Base-by-base conservation (phyloP, 2,797 vertebrate genomes). In the Xerus rutilus region DNA sequence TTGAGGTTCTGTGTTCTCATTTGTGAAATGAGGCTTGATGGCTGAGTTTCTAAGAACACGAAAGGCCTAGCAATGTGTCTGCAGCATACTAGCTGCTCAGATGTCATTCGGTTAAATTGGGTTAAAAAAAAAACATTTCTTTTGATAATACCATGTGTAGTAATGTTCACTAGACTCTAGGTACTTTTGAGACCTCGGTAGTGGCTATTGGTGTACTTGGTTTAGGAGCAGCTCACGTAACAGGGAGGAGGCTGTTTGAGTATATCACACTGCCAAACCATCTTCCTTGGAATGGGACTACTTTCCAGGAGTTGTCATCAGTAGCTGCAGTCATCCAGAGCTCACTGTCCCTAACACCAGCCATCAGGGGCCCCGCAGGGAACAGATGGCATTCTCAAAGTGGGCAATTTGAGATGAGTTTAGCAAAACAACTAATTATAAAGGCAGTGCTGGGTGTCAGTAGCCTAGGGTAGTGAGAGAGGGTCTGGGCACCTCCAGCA, bases 31-130 rank as follows among this genome's bases (percentile, higher is more conserved):
- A 54, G 83, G 15, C 11, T 21, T 35, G 65, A 67, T 1, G 39
- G 35, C 30, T 49, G n/a, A 11, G 35, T 73, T 62, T 73, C 30
- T 57, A 1, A 13, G 2, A 3, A 0, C 20, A 6, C 7, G 39
- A 57, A 59, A 82, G 69, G 49, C 70, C 11, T 20, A 73, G 30
- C 39, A 7, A 5, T 2, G 25, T 62, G n/a, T 86, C 62, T 57
- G 64, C 2, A 11, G 8, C 15, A 0, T 47, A 25, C n/a, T 30
- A 47, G 21, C 54, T 77, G 52, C 69, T 82, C n/a, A 67, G 54
- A n/a, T 72, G 13, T 79, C 81, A 70, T 18, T 73, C 3, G 30
- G 43, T 65, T 93, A 87, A 49, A 18, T 30, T 4, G 57, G 89
- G 74, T 62, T 65, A 12, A 4, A 15, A 64, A 47, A 76, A 14